Evolutionary conservation across 2,797 vertebrate species (phyloP), one percentile per base, ranked within the genome.

Genomic region (Pseudochaenichthys georgianus): DNA sequence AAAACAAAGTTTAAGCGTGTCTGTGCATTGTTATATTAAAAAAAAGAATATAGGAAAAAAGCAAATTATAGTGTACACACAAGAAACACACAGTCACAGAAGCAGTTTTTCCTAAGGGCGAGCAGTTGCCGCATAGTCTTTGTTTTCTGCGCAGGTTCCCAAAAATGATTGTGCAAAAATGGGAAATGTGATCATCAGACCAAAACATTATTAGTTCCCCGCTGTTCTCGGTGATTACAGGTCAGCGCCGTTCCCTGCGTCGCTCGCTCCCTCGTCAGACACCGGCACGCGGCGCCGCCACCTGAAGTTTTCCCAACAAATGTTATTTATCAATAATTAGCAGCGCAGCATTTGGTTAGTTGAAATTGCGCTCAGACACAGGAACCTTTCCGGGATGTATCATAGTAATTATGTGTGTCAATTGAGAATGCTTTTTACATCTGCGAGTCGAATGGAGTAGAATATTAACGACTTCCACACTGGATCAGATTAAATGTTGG

Each of bases 261-360:
- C 51, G 9, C 47, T 63, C 43, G 15, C 51, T 13, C 10, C 34
- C 51, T 46, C 43, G 38, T 3, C 50, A 34, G 31, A 64, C 74
- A 70, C 79, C 61, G 8, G 60, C 96, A 93, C 91, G 94, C 94
- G 94, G 94, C 95, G 93, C 95, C 96, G 96, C 96, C 96, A 88
- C 95, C 95, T 93, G 83, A 95, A 97, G 95, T 96, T 96, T 94
- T 96, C 94, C 90, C 95, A 57, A 96, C 96, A 97, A 96, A 97
- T 97, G 97, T 96, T 97, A 98, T 97, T 97, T 95, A 97, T 97
- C 96, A 97, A 96, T 97, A 97, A 98, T 97, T 96, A 96, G 95
- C 96, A 94, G 94, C 95, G 95, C 95, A 94, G 96, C 95, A 93
- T 95, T 96, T 94, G 95, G 96, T 97, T 97, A 97, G 97, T 96